These are phyloP conservation scores for Halictus quadricinctus DNA, from an alignment of 2,888 invertebrate species.

Conservation along the genomic window DNA sequence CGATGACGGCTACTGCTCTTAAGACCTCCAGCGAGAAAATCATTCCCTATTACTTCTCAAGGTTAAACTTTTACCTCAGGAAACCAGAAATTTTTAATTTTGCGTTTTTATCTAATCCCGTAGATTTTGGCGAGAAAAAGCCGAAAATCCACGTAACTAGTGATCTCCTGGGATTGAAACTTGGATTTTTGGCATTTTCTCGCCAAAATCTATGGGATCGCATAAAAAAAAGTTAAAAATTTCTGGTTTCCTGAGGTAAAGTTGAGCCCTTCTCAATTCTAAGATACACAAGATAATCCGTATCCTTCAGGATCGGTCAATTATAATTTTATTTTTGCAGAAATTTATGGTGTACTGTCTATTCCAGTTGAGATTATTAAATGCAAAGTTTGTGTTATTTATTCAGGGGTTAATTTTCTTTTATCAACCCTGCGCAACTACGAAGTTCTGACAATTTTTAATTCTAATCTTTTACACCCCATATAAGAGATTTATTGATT, in stretches of 20 bases:
- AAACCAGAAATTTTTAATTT: too few relatives aligned
- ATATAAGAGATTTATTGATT: not conserved
- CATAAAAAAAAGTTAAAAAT: too few relatives aligned
- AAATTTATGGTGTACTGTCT: not conserved
- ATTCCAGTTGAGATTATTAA: not conserved
- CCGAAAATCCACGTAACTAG: too few relatives aligned
- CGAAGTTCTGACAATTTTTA: not conserved
- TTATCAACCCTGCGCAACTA: not conserved
- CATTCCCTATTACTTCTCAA: not conserved
- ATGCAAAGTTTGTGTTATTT: not conserved
- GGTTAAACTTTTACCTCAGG: too few relatives aligned
- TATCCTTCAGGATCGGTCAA: not conserved
- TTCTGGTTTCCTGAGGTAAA: too few relatives aligned
- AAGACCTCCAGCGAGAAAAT: not conserved
- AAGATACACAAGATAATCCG: too few relatives aligned
- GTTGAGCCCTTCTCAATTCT: too few relatives aligned
- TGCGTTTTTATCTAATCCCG: too few relatives aligned
- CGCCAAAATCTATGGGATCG: too few relatives aligned
- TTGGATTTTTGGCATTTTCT: too few relatives aligned
- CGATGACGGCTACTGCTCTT: slow-evolving; percentile 1
- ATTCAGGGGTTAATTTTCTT: not conserved
- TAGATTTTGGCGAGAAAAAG: too few relatives aligned
- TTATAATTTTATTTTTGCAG: not conserved
- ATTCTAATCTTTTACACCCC: not conserved
- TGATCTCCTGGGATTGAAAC: too few relatives aligned